Evolutionary conservation across 2,888 invertebrate species (phyloP), one percentile per base, ranked within the genome.

Genomic region (Spisula solida): DNA sequence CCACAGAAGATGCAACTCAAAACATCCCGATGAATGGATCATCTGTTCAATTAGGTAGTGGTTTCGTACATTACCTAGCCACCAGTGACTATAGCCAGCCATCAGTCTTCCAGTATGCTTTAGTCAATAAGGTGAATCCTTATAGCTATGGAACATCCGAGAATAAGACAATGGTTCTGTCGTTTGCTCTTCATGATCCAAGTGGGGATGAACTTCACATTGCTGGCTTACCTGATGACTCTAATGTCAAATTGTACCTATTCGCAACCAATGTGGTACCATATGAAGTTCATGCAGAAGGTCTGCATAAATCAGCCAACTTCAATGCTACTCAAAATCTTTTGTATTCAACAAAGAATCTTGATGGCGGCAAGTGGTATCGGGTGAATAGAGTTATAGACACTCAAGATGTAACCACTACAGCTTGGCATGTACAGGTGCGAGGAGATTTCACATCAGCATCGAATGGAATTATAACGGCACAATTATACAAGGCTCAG

Each of bases 201-300:
- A 85, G 90, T 81, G 95, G 95, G n/a, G 81, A 82, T 0, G 78
- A 88, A 51, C 91, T 95, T 31, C n/a, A 89, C 0, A 88, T 95
- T 12, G n/a, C 31, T 1, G 82, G 88, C 75, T 90, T 95, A 16
- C 55, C 91, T 14, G 81, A 88, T 6, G 66, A 56, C 20, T 83
- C 90, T 10, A 75, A 83, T 29, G 79, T 94, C 8, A 88, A 86
- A 29, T 88, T 95, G 80, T 91, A 89, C 81, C 89, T 94, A 80
- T 92, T 91, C 80, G 47, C 29, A 48, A 12, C 75, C 5, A 25
- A 70, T 10, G 48, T 81, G 0, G 80, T 87, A 81, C 34, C 82
- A 78, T 89, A 91, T 75, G 81, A 83, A 2, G 84, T 93, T 10
- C 80, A 82, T 56, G 80, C 48, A 29, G 85, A 88, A 16, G 90